phyloP scores from a whole-genome alignment of 2,113 vertebrate species.

The Oceanites oceanicus region DNA sequence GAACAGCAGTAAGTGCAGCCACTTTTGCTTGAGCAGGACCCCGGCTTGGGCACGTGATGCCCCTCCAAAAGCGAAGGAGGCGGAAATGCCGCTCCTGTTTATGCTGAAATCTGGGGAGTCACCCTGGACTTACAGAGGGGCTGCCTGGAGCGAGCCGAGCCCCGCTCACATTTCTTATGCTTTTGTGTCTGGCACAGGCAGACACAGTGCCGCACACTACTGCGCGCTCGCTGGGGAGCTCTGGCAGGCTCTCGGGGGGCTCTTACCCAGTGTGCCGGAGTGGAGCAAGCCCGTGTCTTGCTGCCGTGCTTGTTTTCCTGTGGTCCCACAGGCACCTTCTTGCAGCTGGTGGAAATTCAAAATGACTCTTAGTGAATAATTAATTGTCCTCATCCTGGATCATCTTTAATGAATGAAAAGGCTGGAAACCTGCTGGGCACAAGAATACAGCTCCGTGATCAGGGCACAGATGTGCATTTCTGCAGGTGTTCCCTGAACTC shows the following conservation, averaged over 20 bases:
- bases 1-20: background rate
- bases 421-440: background rate
- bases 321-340: background rate
- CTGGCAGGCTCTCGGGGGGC: background rate
- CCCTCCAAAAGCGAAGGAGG: background rate
- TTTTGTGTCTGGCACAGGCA: background rate
- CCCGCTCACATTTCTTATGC: background rate
- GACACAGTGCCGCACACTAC: background rate
- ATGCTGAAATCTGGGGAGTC: background rate
- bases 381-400: background rate
- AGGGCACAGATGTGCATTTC: background rate
- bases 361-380: slow-evolving; percentile 28
- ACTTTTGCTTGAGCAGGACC: background rate
- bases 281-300: accelerated
- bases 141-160: background rate
- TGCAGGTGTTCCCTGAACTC: background rate
- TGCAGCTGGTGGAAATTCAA: background rate
- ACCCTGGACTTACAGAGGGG: background rate
- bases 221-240: accelerated
- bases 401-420: slow-evolving; percentile 47
- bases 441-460: background rate
- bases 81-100: background rate
- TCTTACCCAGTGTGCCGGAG: background rate
- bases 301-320: background rate
- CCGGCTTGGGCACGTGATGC: background rate